Conservation (phyloP, 2,888 invertebrate species). For the Doris montereyensis region DNA sequence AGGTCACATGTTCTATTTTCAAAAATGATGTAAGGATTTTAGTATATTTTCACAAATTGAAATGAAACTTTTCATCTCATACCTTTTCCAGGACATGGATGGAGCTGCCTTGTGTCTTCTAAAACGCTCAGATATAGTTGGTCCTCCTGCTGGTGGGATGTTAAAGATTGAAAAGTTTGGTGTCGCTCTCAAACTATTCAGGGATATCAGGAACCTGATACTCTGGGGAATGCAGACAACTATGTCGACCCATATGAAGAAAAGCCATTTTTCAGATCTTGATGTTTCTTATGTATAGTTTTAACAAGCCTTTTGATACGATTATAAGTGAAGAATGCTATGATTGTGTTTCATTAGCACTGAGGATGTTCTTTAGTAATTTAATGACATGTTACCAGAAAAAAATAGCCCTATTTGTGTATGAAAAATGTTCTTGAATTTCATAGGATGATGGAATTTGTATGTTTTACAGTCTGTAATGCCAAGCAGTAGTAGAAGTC, state of each 20-base stretch:
- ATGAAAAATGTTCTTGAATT: background rate
- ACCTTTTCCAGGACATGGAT: conserved; percentile 32
- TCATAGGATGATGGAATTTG: too few species aligned
- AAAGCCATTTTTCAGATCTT: conserved; percentile 36
- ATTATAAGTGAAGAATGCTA: background rate
- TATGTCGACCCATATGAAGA: conserved; percentile 42
- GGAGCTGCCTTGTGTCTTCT: conserved; percentile 36
- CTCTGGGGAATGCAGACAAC: conserved; percentile 35
- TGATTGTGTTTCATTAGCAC: background rate
- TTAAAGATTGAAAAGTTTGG: conserved; percentile 38
- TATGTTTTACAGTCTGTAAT: too few species aligned
- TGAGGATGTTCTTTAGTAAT: background rate
- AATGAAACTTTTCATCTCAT: too few species aligned
- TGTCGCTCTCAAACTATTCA: conserved; percentile 42
- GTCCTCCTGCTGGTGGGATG: conserved; percentile 38
- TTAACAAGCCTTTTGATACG: background rate
- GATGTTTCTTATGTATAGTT: conserved; percentile 14
- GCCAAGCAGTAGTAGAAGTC: too few species aligned
- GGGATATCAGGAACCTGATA: conserved; percentile 37
- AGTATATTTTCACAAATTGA: too few species aligned
- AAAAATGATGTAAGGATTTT: too few species aligned
- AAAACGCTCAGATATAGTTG: conserved; percentile 39
- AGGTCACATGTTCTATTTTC: too few species aligned
- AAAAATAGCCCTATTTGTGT: too few species aligned
- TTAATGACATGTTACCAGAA: background rate